A percentile compares a stretch with the other conserved stretches of the same genome.
Evolutionary conservation across 1,140 invertebrate species (phyloP).

Genomic region (Dreissena rostriformis): DNA sequence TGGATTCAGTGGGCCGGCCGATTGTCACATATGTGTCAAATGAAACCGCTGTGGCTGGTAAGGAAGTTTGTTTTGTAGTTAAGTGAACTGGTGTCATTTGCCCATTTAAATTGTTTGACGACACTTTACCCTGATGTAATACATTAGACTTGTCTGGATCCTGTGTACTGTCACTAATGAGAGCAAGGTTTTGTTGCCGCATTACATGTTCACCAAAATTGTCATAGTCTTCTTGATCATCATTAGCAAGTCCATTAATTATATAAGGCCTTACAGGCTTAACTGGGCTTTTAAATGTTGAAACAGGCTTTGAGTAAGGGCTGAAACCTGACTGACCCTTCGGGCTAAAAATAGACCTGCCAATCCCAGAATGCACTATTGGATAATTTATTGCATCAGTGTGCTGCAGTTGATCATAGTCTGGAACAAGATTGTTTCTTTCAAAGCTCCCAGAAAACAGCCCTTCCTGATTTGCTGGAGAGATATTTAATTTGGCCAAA

Average conservation of each 20-base stretch:
- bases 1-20: slow-evolving; percentile 46
- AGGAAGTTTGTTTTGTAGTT: slow-evolving; percentile 23
- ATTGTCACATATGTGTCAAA: slow-evolving; percentile 54
- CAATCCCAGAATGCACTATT: slow-evolving; percentile 26
- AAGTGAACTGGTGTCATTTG: background rate
- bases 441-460: slow-evolving; percentile 4
- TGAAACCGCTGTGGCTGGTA: slow-evolving; percentile 24
- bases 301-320: background rate
- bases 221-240: slow-evolving; percentile 42
- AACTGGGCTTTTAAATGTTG: slow-evolving; percentile 30
- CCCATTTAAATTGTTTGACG: background rate
- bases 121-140: slow-evolving; percentile 45
- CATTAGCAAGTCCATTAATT: slow-evolving; percentile 50
- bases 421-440: background rate
- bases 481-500: slow-evolving; percentile 37
- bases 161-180: slow-evolving; percentile 19
- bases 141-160: slow-evolving; percentile 37
- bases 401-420: slow-evolving; percentile 30
- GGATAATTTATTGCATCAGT: slow-evolving; percentile 31
- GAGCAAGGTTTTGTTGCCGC: slow-evolving; percentile 18
- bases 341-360: slow-evolving; percentile 16
- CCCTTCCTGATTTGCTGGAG: slow-evolving; percentile 17
- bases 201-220: slow-evolving; percentile 29
- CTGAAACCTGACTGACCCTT: background rate
- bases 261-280: slow-evolving; percentile 46